Percentiles rank a stretch among this genome's conserved stretches.
These are phyloP conservation scores for Eupsittula cactorum DNA, from an alignment of 2,113 vertebrate genomes.

Conservation along the genomic window DNA sequence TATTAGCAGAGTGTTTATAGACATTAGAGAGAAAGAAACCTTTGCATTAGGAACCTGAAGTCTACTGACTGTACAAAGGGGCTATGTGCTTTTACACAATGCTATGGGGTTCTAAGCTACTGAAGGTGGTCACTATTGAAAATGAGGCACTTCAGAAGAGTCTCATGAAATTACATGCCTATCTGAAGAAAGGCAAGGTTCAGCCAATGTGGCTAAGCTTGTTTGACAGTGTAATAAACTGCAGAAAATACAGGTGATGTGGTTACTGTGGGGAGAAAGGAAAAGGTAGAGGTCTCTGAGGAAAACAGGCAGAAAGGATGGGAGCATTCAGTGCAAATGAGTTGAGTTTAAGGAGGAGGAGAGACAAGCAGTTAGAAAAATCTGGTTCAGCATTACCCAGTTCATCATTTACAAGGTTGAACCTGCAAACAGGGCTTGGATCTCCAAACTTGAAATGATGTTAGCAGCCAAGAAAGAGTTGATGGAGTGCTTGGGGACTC, in stretches of 20 bases:
- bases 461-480: neutral
- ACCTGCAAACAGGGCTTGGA: neutral
- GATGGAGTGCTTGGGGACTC: neutral
- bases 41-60: neutral
- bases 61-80: neutral
- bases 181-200: neutral
- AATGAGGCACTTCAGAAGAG: neutral
- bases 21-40: neutral
- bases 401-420: neutral
- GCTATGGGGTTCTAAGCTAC: neutral
- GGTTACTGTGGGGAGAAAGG: neutral
- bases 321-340: neutral
- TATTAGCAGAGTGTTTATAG: neutral
- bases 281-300: neutral
- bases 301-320: neutral
- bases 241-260: neutral
- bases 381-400: neutral
- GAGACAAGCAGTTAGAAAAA: neutral
- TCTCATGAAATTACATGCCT: neutral
- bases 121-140: neutral
- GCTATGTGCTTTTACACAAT: neutral
- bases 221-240: neutral
- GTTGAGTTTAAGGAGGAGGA: neutral
- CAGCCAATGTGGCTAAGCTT: neutral
- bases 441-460: neutral